These are phyloP conservation scores for Thunnus maccoyii DNA, from an alignment of 2,113 vertebrate species.

Conservation along the genomic window DNA sequence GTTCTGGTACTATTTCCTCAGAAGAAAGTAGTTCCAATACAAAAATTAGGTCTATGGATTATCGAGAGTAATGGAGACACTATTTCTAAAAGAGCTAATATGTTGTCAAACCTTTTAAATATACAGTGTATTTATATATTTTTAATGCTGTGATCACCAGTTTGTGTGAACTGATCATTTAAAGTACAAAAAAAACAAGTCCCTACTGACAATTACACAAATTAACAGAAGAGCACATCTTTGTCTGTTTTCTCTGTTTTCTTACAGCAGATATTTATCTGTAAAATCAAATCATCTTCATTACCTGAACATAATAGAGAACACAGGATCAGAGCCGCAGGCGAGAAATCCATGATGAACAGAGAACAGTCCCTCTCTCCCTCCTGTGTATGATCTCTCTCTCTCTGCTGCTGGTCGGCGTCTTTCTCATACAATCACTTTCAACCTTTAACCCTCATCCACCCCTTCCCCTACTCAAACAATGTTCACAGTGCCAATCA, in stretches of 20 bases:
- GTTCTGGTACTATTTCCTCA: background rate
- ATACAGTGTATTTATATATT: background rate
- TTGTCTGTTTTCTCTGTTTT: no score
- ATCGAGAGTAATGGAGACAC: background rate
- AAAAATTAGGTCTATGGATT: background rate
- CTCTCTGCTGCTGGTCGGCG: slow-evolving; percentile 10
- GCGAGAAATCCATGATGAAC: slow-evolving; percentile 74
- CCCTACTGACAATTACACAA: background rate
- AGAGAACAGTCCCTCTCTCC: slow-evolving; percentile 29
- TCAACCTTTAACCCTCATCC: slow-evolving; percentile 65
- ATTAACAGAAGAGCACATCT: background rate
- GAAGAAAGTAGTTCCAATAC: background rate
- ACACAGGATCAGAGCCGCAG: slow-evolving; percentile 60
- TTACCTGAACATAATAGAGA: slow-evolving; percentile 75
- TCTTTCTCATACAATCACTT: slow-evolving; percentile 45
- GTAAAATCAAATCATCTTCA: background rate
- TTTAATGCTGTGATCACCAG: background rate
- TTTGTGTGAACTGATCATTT: background rate
- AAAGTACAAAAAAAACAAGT: background rate
- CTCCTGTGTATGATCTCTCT: background rate
- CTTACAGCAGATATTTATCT: background rate
- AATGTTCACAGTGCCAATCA: slow-evolving; percentile 1
- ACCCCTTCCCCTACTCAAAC: slow-evolving; percentile 52
- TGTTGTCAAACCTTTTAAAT: background rate
- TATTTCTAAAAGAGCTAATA: no score